A percentile compares a stretch with the other conserved stretches of the same genome.
phyloP scores from a whole-genome alignment of 2,797 vertebrate genomes.

The Acrossocheilus wenchowensis region DNA sequence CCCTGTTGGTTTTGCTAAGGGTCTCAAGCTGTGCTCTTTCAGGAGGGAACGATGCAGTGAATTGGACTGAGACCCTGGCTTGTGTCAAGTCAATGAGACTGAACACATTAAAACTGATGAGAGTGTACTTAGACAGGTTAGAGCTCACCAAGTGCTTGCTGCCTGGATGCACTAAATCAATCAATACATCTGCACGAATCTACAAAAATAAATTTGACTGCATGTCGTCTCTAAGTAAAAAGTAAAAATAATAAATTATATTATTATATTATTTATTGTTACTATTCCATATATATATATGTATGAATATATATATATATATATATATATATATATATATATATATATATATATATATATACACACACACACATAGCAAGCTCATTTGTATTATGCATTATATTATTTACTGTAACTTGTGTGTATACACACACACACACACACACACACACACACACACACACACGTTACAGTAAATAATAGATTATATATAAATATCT shows the following conservation, averaged over 20 bases:
- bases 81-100: constrained; percentile 48
- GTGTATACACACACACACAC: too few relatives aligned
- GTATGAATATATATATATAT: too few relatives aligned
- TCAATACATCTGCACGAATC: constrained; percentile 39
- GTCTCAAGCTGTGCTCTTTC: constrained; percentile 36
- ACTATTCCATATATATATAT: not conserved
- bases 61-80: constrained; percentile 26
- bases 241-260: not conserved
- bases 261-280: not conserved
- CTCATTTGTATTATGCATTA: too few relatives aligned
- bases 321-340: too few relatives aligned
- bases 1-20: constrained; percentile 37
- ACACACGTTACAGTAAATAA: too few relatives aligned
- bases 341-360: too few relatives aligned
- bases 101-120: constrained; percentile 52
- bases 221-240: constrained; percentile 28
- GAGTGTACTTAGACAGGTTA: constrained; percentile 44
- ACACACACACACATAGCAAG: too few relatives aligned
- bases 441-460: too few relatives aligned
- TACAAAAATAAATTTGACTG: constrained; percentile 40
- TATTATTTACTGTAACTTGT: too few relatives aligned
- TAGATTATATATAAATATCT: too few relatives aligned
- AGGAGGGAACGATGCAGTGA: not conserved
- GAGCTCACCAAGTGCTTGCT: constrained; percentile 18
- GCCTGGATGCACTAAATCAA: constrained; percentile 40